Evolutionary conservation across 1,140 invertebrate genomes (phyloP), one percentile per base, ranked within the genome.

Genomic region (Neotoxoptera formosana): DNA sequence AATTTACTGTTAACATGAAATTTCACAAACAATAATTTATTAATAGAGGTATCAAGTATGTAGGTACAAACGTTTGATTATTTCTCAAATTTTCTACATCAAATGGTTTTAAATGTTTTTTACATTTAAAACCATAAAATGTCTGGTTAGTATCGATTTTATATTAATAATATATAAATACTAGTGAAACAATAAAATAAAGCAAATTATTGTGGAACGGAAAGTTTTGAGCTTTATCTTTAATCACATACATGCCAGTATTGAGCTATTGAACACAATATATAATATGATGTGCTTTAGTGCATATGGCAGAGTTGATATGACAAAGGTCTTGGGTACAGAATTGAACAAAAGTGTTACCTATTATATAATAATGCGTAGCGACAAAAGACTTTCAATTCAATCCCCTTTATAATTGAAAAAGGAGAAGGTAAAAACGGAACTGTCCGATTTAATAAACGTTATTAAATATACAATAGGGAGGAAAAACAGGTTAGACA

Each of bases 361-460:
- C 9, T 84, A 84, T 84, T 25, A 45, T 45, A 41, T 84, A 84
- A 84, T 84, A 84, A 76, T 41, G 36, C 21, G 41, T 41, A 41
- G 23, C 41, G 83, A 84, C 83, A 84, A 84, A 84, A 41, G 83
- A 45, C 34, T 84, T 84, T 41, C 83, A 41, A 84, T 84, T 84
- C 83, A 84, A 84, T 84, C 83, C 60, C n/a, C 36, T 84, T 84
- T 84, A 41, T 84, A 41, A 84, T 84, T 84, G 83, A 84, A 84
- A 84, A 84, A 41, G 83, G 36, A 84, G 41, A 41, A 84, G 21
- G 23, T 41, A 76, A 45, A 84, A 84, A 45, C 36, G 25, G 83
- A 84, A 41, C 83, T 41, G 36, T 41, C 83, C 41, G 83, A 41
- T 45, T 84, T 84, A 84, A 84, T 41, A 84, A 84, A 84, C 83